These are phyloP conservation scores for Catotricha subobsoleta DNA, from an alignment of 2,888 invertebrate genomes.

Conservation along the genomic window DNA sequence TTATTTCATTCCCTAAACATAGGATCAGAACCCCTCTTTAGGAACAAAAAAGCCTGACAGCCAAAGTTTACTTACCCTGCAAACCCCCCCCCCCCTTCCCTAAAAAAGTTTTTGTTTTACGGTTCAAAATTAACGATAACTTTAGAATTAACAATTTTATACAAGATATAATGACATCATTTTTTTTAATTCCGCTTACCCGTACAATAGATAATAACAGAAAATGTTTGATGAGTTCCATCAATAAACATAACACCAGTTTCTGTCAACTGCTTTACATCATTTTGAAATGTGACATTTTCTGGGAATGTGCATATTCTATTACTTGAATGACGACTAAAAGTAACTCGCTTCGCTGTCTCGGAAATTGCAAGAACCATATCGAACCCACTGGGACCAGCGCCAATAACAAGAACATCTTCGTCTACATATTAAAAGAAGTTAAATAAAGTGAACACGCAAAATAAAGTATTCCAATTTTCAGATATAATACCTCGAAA, in stretches of 20 bases:
- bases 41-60: too few species aligned
- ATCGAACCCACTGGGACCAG: slow-evolving; percentile 73
- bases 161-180: not conserved
- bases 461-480: not conserved
- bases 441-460: too few species aligned
- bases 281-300: slow-evolving; percentile 48
- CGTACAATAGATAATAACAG: slow-evolving; percentile 60
- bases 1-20: too few species aligned
- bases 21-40: too few species aligned
- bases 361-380: slow-evolving; percentile 48
- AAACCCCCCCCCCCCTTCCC: too few species aligned
- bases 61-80: too few species aligned
- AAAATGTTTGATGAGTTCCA: slow-evolving; percentile 40
- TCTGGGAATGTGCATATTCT: slow-evolving; percentile 23
- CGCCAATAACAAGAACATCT: slow-evolving; percentile 64
- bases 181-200: slow-evolving; percentile 28
- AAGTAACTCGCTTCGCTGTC: slow-evolving; percentile 40
- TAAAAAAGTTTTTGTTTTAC: too few species aligned
- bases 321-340: slow-evolving; percentile 42
- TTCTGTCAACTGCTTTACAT: slow-evolving; percentile 36
- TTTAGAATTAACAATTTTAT: too few species aligned
- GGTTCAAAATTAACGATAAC: too few species aligned
- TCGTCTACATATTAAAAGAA: slow-evolving; percentile 27
- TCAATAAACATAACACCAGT: slow-evolving; percentile 42
- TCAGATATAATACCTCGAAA: slow-evolving; percentile 33